Conservation (phyloP, 2,113 vertebrate genomes). For the Phocoena phocoena region DNA sequence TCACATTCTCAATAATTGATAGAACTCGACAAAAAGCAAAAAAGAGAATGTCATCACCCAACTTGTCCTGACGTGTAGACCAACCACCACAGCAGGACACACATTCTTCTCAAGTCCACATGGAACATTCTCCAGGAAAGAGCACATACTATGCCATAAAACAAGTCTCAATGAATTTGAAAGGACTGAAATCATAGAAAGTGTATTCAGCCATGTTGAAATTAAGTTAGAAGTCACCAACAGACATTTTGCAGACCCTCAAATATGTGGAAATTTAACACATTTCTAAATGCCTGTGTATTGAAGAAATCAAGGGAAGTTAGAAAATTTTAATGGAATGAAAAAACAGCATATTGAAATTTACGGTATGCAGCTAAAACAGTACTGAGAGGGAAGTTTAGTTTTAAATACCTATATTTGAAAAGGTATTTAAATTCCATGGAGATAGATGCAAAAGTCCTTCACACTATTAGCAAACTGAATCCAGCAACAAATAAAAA, state of each 20-base stretch:
- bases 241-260: not conserved
- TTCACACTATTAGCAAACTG: not conserved
- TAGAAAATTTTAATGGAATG: not conserved
- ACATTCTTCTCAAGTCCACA: not conserved
- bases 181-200: not conserved
- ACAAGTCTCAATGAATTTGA: not conserved
- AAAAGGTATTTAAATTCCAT: not conserved
- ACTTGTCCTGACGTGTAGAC: not conserved
- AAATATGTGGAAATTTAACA: not conserved
- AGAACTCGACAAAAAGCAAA: not conserved
- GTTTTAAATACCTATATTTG: not conserved
- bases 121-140: not conserved
- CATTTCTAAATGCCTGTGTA: not conserved
- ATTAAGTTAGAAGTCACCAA: not conserved
- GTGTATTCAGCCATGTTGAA: not conserved
- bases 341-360: not conserved
- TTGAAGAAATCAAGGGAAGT: not conserved
- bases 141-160: not conserved
- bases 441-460: not conserved
- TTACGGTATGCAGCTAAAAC: not conserved
- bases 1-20: not conserved
- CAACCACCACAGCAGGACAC: not conserved
- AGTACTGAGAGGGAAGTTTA: not conserved
- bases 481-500: constrained; percentile 7
- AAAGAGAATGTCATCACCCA: not conserved